Conservation (phyloP, 2,113 vertebrate genomes). For the Marmota flaviventris region DNA sequence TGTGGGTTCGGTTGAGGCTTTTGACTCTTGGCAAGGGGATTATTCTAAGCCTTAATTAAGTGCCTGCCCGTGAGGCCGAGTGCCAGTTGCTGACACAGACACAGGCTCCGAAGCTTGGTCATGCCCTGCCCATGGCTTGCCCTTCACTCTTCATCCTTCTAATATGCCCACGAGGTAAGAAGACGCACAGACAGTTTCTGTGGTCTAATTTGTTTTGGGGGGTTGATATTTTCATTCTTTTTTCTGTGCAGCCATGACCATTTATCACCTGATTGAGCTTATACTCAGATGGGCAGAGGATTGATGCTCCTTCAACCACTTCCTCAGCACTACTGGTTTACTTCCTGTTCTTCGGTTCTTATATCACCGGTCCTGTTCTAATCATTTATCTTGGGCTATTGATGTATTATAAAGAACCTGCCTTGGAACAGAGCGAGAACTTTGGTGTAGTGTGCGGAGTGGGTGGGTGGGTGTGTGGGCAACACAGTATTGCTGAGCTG, state of each 20-base stretch:
- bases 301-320: background rate
- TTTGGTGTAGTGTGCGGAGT: background rate
- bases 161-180: background rate
- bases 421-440: background rate
- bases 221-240: background rate
- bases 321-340: background rate
- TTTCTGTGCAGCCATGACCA: background rate
- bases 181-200: background rate
- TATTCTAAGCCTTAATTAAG: constrained; percentile 70
- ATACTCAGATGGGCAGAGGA: background rate
- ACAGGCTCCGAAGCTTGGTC: background rate
- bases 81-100: constrained; percentile 68
- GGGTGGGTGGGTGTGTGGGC: background rate
- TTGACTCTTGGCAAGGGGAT: constrained; percentile 55
- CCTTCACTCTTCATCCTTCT: constrained; percentile 55
- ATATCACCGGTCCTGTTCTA: background rate
- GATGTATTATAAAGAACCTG: background rate
- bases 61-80: background rate
- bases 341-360: background rate
- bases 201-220: background rate
- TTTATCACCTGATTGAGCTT: background rate
- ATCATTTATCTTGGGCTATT: background rate
- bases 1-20: constrained; percentile 62
- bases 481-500: background rate
- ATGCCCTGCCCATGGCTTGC: background rate